phyloP scores from a whole-genome alignment of 2,797 vertebrate species.

The Tauraco hartlaubi region DNA sequence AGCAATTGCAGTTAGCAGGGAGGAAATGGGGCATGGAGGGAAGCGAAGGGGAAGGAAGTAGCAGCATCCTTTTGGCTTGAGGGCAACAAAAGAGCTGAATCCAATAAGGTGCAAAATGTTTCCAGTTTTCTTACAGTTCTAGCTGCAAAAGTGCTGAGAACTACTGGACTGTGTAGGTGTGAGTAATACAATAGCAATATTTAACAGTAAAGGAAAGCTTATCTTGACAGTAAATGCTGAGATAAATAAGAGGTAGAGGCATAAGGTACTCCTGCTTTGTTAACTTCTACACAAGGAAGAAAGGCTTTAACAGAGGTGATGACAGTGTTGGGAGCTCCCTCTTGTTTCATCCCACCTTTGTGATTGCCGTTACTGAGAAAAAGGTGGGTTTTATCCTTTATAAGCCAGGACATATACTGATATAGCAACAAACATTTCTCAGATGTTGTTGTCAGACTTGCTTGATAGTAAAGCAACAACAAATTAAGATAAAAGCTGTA shows the following conservation, averaged over 20 bases:
- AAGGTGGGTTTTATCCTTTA: background rate
- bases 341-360: background rate
- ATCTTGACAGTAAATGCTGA: background rate
- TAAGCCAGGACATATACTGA: background rate
- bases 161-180: background rate
- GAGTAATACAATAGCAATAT: background rate
- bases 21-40: background rate
- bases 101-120: background rate
- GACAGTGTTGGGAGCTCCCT: background rate
- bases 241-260: background rate
- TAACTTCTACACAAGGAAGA: background rate
- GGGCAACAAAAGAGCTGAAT: background rate
- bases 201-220: background rate
- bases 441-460: background rate
- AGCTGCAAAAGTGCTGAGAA: background rate
- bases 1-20: background rate
- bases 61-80: background rate
- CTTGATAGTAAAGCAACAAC: background rate
- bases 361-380: background rate
- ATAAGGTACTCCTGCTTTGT: background rate
- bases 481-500: background rate
- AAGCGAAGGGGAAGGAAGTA: slow-evolving; percentile 17
- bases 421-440: background rate
- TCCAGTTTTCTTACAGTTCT: background rate
- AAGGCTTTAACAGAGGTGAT: background rate